Percentiles rank a stretch among this genome's conserved stretches.
Conservation (phyloP, 2,113 vertebrate genomes). For the Psilopogon haemacephalus region DNA sequence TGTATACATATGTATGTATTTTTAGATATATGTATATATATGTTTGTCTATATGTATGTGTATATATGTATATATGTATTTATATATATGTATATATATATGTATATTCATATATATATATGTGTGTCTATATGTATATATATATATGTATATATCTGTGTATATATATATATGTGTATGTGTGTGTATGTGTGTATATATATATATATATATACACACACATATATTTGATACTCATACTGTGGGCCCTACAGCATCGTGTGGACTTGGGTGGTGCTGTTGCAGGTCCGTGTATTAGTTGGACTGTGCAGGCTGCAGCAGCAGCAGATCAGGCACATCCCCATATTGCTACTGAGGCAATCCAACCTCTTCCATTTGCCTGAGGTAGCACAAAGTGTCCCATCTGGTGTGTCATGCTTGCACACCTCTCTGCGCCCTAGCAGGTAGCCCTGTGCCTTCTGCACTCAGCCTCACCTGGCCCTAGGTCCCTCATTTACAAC, state of each 20-base stretch:
- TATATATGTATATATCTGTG: too few species aligned
- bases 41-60: too few species aligned
- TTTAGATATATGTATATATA: too few species aligned
- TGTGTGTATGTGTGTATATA: too few species aligned
- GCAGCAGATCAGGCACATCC: rapidly evolving
- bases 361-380: not conserved
- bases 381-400: rapidly evolving
- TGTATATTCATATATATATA: too few species aligned
- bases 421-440: rapidly evolving
- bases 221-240: not conserved
- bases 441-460: not conserved
- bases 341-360: not conserved
- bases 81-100: too few species aligned
- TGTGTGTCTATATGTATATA: too few species aligned
- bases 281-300: not conserved
- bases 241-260: not conserved
- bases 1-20: too few species aligned
- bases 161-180: too few species aligned
- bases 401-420: rapidly evolving
- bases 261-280: not conserved
- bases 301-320: rapidly evolving
- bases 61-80: too few species aligned
- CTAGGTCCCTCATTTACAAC: not conserved
- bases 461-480: not conserved
- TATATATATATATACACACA: too few species aligned